Evolutionary conservation across 1,140 invertebrate genomes (phyloP).

Genomic region (Wiebesia pumilae): DNA sequence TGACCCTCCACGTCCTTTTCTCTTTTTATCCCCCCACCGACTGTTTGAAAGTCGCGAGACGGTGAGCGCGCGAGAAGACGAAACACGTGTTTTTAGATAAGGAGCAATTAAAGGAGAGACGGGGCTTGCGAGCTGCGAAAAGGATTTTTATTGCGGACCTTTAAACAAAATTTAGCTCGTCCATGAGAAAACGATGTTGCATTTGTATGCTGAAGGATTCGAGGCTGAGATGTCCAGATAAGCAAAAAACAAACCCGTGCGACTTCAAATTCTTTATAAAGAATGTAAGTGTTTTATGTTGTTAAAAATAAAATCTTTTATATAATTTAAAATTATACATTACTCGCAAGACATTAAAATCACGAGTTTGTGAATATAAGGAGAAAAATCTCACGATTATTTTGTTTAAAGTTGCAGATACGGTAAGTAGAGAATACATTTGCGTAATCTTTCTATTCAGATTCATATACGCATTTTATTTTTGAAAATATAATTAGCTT

Average conservation of each 20-base stretch:
- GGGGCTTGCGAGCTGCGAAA: constrained; percentile 50
- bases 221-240: not conserved
- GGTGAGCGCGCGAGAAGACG: constrained; percentile 40
- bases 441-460: too few relatives aligned
- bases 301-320: not conserved
- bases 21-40: not conserved
- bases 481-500: too few relatives aligned
- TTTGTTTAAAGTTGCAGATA: too few relatives aligned
- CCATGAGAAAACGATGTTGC: not conserved
- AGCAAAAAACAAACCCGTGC: not conserved
- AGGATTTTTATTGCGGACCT: constrained; percentile 57
- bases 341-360: not conserved
- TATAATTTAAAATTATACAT: not conserved
- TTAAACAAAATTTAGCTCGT: constrained; percentile 41
- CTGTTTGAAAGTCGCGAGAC: not conserved
- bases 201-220: not conserved
- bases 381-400: too few relatives aligned
- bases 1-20: not conserved
- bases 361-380: too few relatives aligned
- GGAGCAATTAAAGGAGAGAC: constrained; percentile 46
- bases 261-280: constrained; percentile 1
- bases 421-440: not conserved
- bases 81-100: constrained; percentile 52
- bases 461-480: too few relatives aligned
- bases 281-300: not conserved